These are phyloP conservation scores for Myocastor coypus DNA, from an alignment of 2,113 vertebrate genomes.

Conservation along the genomic window DNA sequence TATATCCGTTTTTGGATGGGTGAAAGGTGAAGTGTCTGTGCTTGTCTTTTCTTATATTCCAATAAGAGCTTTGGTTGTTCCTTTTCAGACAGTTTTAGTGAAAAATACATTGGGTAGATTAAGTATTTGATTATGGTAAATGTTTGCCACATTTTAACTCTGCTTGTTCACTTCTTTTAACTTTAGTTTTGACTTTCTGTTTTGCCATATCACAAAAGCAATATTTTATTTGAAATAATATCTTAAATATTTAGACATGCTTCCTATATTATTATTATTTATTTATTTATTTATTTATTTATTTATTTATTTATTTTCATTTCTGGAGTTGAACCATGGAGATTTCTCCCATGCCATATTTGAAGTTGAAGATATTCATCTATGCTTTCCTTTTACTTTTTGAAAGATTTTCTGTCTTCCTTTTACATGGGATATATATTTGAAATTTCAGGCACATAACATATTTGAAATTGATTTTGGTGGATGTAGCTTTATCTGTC, in stretches of 20 bases:
- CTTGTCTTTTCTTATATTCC: neutral
- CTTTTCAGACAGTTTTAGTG: neutral
- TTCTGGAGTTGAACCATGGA: neutral
- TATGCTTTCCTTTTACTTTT: constrained; percentile 9
- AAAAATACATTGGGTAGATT: constrained; percentile 11
- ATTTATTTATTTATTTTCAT: too few species aligned
- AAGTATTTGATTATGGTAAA: neutral
- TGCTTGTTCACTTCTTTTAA: constrained; percentile 30
- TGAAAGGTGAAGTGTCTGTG: neutral
- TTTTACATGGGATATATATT: neutral
- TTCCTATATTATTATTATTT: neutral
- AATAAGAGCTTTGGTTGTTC: constrained; percentile 13
- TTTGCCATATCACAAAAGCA: neutral
- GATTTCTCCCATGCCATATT: neutral
- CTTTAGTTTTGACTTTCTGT: neutral
- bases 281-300: too few species aligned
- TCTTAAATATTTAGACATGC: neutral
- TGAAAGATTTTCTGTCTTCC: constrained; percentile 37
- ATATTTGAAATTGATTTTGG: constrained; percentile 19
- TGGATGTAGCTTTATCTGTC: neutral
- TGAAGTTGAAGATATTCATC: neutral
- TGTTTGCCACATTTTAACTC: constrained; percentile 20
- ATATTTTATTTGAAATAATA: neutral
- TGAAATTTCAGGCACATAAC: neutral
- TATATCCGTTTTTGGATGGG: neutral